phyloP scores from a whole-genome alignment of 2,888 invertebrate species.

The Rhamphomyia laevipes region DNA sequence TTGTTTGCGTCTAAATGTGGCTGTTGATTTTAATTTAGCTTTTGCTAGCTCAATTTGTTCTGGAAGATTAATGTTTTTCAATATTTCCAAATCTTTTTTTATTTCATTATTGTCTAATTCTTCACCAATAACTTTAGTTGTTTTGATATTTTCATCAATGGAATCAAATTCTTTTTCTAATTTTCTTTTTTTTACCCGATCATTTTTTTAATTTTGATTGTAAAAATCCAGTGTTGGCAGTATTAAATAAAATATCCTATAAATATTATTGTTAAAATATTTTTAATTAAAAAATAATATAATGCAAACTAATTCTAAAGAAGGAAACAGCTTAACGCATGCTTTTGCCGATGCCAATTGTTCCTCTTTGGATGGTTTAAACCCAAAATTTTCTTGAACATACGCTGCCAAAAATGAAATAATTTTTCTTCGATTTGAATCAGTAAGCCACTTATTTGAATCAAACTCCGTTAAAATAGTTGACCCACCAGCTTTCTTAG shows the following conservation, averaged over 20 bases:
- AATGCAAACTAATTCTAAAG: background rate
- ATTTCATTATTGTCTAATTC: background rate
- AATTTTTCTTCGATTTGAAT: background rate
- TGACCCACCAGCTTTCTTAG: too few species aligned
- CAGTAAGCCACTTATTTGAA: too few species aligned
- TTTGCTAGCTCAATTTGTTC: background rate
- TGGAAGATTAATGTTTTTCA: background rate
- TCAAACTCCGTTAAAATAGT: too few species aligned
- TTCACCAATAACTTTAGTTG: too few species aligned
- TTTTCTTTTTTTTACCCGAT: constrained; percentile 1
- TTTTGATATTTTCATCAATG: too few species aligned
- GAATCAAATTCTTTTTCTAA: background rate
- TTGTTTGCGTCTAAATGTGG: background rate
- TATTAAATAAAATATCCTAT: background rate
- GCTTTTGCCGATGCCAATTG: background rate
- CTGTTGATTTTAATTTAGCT: constrained; percentile 1
- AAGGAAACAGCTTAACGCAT: too few species aligned
- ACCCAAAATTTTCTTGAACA: background rate
- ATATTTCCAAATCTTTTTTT: background rate
- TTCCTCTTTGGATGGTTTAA: background rate
- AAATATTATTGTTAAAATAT: background rate
- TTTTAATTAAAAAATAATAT: background rate
- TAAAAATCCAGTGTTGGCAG: background rate
- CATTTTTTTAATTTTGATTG: background rate
- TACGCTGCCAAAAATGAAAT: background rate